A percentile compares a stretch with the other conserved stretches of the same genome.
phyloP scores from a whole-genome alignment of 2,113 vertebrate species.

The Amblyopsis rosae region DNA sequence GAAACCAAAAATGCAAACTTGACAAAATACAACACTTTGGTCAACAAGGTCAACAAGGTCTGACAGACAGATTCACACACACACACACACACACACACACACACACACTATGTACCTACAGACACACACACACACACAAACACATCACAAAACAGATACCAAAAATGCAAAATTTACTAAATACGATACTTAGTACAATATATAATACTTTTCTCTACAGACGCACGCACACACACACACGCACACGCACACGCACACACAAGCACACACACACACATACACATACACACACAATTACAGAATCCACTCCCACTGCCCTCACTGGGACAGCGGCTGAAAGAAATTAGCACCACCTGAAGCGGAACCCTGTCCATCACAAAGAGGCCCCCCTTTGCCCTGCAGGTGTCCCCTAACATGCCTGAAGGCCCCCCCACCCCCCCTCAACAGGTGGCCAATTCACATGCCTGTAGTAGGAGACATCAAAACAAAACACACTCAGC shows the following conservation, averaged over 20 bases:
- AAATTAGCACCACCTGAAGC: constrained; percentile 76
- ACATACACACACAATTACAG: constrained; percentile 16
- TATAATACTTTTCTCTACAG: too few relatives aligned
- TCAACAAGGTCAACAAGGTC: too few relatives aligned
- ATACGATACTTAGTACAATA: too few relatives aligned
- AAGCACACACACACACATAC: background rate
- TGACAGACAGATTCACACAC: too few relatives aligned
- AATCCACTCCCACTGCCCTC: constrained; percentile 34
- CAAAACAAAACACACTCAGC: constrained; percentile 68
- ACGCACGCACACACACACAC: too few relatives aligned
- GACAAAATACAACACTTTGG: too few relatives aligned
- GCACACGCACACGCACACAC: too few relatives aligned
- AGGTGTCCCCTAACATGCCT: constrained; percentile 74
- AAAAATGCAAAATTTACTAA: too few relatives aligned
- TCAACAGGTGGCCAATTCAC: constrained; percentile 68
- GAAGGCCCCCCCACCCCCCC: constrained; percentile 38
- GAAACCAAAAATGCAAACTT: background rate
- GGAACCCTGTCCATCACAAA: constrained; percentile 70
- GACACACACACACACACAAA: background rate
- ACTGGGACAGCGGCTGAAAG: constrained; percentile 40
- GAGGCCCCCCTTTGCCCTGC: constrained; percentile 67
- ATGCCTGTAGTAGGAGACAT: constrained; percentile 57
- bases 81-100: too few relatives aligned
- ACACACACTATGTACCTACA: too few relatives aligned
- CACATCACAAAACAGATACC: background rate